phyloP scores from a whole-genome alignment of 2,113 vertebrate species.

The Sebastes fasciatus region DNA sequence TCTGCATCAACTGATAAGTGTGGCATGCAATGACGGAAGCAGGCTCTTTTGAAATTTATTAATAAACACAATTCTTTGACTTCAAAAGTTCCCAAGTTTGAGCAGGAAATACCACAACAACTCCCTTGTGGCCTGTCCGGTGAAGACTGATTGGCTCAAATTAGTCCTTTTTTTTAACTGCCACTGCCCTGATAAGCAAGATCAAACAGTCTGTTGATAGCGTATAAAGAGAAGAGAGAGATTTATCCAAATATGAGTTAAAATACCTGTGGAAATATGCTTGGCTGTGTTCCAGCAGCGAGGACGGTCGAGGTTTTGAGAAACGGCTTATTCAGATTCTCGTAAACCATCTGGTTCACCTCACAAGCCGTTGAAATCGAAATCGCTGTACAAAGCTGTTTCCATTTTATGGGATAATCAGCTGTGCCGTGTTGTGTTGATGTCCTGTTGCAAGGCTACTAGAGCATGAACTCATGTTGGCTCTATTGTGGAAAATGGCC shows the following conservation, averaged over 20 bases:
- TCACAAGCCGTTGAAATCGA: slow-evolving; percentile 47
- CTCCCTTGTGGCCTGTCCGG: not conserved
- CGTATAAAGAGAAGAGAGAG: not conserved
- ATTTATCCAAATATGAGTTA: slow-evolving; percentile 24
- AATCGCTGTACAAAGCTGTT: slow-evolving; percentile 60
- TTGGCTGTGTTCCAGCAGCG: slow-evolving; percentile 36
- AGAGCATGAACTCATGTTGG: slow-evolving; percentile 38
- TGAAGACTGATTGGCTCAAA: slow-evolving; percentile 2
- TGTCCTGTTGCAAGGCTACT: slow-evolving; percentile 35
- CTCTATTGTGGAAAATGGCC: slow-evolving; percentile 43
- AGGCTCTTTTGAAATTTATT: not conserved
- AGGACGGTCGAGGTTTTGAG: not conserved
- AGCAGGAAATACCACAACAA: not conserved
- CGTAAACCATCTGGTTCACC: slow-evolving; percentile 64
- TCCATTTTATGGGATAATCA: slow-evolving; percentile 53
- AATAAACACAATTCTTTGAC: slow-evolving; percentile 10
- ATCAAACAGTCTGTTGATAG: slow-evolving; percentile 10
- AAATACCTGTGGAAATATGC: slow-evolving; percentile 18
- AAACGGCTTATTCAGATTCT: slow-evolving; percentile 30
- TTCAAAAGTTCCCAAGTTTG: slow-evolving; percentile 18
- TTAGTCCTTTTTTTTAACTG: not conserved
- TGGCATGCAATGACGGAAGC: not conserved
- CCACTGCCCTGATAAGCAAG: slow-evolving; percentile 14
- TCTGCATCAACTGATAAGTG: not conserved
- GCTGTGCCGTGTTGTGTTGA: slow-evolving; percentile 24